phyloP scores from a whole-genome alignment of 2,888 invertebrate species.

The Oeneis ivallda region DNA sequence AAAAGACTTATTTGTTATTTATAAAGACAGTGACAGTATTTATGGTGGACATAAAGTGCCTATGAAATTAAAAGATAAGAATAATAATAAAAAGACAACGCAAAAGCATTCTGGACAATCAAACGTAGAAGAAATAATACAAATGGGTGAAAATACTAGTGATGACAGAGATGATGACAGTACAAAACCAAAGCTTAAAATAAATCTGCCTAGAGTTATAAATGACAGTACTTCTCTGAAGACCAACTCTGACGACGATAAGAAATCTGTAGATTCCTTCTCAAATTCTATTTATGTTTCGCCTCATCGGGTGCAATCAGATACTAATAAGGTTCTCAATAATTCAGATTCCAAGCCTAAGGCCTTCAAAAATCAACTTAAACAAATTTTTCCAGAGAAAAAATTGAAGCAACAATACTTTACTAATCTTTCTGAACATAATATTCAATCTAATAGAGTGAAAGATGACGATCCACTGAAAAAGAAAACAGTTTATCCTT shows the following conservation, averaged over 20 bases:
- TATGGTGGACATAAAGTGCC: slow-evolving; percentile 21
- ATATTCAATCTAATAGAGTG: background rate
- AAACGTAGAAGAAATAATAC: slow-evolving; percentile 25
- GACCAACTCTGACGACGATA: slow-evolving; percentile 50
- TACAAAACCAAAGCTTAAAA: slow-evolving; percentile 53
- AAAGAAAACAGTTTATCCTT: background rate
- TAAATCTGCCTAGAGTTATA: slow-evolving; percentile 55
- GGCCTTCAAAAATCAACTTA: slow-evolving; percentile 16
- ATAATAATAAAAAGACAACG: background rate
- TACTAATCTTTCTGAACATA: background rate
- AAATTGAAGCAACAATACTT: background rate
- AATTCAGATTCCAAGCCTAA: background rate
- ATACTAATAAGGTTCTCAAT: slow-evolving; percentile 42
- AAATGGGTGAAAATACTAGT: slow-evolving; percentile 37
- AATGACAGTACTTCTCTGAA: slow-evolving; percentile 47
- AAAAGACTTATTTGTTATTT: slow-evolving; percentile 62
- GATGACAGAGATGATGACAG: slow-evolving; percentile 47
- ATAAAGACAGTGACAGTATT: slow-evolving; percentile 56
- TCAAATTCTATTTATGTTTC: slow-evolving; percentile 46
- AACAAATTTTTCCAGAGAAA: slow-evolving; percentile 16
- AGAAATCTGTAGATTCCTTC: slow-evolving; percentile 55
- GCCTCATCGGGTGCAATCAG: slow-evolving; percentile 30
- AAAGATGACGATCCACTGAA: background rate
- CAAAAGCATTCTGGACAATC: slow-evolving; percentile 24
- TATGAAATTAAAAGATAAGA: slow-evolving; percentile 17